Base-by-base conservation (phyloP, 2,797 vertebrate species). In the Microctenopoma stevenorrisi region DNA sequence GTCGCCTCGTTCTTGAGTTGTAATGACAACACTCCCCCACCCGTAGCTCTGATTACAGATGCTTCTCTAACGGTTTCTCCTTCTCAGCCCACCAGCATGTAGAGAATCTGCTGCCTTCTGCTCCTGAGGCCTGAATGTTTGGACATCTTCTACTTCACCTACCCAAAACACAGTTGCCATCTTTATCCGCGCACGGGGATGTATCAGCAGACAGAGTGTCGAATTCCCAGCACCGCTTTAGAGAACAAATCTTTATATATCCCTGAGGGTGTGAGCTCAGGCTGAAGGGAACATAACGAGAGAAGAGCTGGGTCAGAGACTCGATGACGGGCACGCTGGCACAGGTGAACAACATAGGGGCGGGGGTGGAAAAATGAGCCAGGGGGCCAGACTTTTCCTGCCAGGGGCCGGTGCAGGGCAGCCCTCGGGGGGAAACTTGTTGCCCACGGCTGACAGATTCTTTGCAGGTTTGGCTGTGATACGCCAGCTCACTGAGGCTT, bases 171-270 rank as follows among this genome's bases (percentile, higher is more conserved):
- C 51, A 64, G 13, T 35, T 58, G 14, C 62, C 54, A 49, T 80
- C 63, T 79, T 65, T 78, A 80, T 7, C 61, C 71, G 79, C 64
- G 77, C 70, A 79, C 57, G 74, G 73, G 70, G 77, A 87, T 83
- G 86, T 62, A 61, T 74, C 44, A 1, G 86, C 64, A 18, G 58
- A 59, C 61, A 46, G 46, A 51, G 90, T 86, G 86, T 89, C 84
- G 57, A 46, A 57, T 92, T 93, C 91, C 88, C 60, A 75, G 64
- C 73, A 62, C 68, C 65, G 83, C 82, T 85, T 86, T 79, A 74
- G 79, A 92, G 88, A 91, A 82, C 88, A 87, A 85, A 90, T 91
- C 89, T 91, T 91, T 86, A 92, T 91, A 93, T 93, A 92, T 91
- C 90, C 83, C 87, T 69, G 52, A 81, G 88, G 89, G 89, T 86